Evolutionary conservation across 2,888 invertebrate genomes (phyloP).

Genomic region (Arge pagana): DNA sequence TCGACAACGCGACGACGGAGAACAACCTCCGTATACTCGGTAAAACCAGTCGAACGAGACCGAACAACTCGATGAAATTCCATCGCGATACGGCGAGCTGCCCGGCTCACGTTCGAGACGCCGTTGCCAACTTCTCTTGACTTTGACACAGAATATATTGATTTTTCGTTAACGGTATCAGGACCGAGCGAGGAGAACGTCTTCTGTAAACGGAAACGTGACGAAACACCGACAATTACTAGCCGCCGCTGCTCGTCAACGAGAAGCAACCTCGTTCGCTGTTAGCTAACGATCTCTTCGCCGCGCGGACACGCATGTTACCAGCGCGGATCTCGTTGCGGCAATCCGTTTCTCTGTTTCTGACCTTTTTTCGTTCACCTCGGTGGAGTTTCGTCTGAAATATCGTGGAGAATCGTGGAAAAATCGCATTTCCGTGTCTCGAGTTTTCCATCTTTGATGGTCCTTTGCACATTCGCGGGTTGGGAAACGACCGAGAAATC

Average conservation of each 20-base stretch:
- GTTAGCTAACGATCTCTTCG: too few species aligned
- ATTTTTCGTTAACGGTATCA: too few species aligned
- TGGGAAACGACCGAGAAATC: not conserved
- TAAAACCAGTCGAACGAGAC: too few species aligned
- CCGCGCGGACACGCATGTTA: too few species aligned
- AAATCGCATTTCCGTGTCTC: slow-evolving; percentile 12
- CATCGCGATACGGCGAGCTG: too few species aligned
- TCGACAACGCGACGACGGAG: too few species aligned
- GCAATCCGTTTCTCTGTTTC: slow-evolving; percentile 4
- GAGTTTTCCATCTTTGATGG: not conserved
- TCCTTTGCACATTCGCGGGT: slow-evolving; percentile 18
- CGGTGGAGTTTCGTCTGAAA: slow-evolving; percentile 5
- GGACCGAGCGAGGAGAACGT: slow-evolving; percentile 48
- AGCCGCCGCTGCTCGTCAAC: too few species aligned
- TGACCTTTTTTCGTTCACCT: slow-evolving; percentile 16
- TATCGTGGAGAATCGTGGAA: not conserved
- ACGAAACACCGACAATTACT: too few species aligned
- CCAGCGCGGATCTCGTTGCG: not conserved
- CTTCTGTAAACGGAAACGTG: slow-evolving; percentile 47
- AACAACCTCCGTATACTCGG: too few species aligned
- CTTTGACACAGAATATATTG: slow-evolving; percentile 43
- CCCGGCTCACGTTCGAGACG: too few species aligned
- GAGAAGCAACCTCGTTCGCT: too few species aligned
- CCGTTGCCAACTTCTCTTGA: slow-evolving; percentile 52
- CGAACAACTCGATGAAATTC: too few species aligned